Evolutionary conservation across 1,140 invertebrate species (phyloP).

Genomic region (Telenomus remus): DNA sequence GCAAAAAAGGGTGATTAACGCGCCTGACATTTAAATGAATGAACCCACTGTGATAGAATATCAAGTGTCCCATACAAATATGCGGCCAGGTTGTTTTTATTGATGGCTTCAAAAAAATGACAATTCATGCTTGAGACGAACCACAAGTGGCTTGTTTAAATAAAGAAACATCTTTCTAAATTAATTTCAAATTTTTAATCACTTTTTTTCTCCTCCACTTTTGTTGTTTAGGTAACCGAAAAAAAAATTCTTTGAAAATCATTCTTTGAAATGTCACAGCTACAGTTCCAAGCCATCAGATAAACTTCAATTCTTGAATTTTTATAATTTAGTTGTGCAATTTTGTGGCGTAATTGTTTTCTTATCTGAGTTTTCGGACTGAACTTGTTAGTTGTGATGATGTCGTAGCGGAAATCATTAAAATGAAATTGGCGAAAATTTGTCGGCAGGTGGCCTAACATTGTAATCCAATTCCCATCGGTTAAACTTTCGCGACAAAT

Average conservation of each 20-base stretch:
- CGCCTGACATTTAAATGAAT: constrained; percentile 46
- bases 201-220: constrained; percentile 9
- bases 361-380: no score
- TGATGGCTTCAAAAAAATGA: constrained; percentile 21
- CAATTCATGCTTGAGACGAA: constrained; percentile 22
- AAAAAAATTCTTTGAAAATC: no score
- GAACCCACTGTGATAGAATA: constrained; percentile 18
- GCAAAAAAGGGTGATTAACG: constrained; percentile 23
- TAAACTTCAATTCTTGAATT: no score
- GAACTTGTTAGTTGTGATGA: no score
- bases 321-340: no score
- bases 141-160: constrained; percentile 18
- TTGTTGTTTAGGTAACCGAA: no score
- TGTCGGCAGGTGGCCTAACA: constrained; percentile 11
- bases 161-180: constrained; percentile 31
- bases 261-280: no score
- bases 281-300: no score
- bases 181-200: constrained; percentile 29
- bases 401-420: no score
- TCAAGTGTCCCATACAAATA: constrained; percentile 35
- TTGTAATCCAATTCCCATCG: constrained; percentile 36
- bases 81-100: constrained; percentile 4
- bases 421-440: constrained; percentile 7
- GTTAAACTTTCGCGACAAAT: constrained; percentile 40
- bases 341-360: no score